Percentiles rank a stretch among this genome's conserved stretches.
phyloP scores from a whole-genome alignment of 2,888 invertebrate species.

The Mimas tiliae region DNA sequence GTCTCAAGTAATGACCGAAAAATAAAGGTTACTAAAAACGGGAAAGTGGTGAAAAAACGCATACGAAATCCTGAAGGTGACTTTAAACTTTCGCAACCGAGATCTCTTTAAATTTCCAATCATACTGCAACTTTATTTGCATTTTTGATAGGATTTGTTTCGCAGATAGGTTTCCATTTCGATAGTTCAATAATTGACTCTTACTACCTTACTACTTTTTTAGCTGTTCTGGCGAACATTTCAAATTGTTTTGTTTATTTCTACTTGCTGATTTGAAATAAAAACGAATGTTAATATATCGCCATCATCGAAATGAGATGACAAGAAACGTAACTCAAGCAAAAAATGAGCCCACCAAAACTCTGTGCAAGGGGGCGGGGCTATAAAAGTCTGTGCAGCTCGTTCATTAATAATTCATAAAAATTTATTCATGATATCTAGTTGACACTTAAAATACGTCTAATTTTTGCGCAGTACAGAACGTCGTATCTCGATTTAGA shows the following conservation, averaged over 20 bases:
- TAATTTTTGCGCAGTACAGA: too few relatives aligned
- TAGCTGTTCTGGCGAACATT: constrained; percentile 51
- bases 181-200: constrained; percentile 64
- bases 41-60: constrained; percentile 79
- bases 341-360: too few relatives aligned
- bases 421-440: too few relatives aligned
- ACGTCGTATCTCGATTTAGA: too few relatives aligned
- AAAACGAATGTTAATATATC: neutral
- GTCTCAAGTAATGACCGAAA: constrained; percentile 80
- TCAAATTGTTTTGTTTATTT: constrained; percentile 32
- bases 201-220: constrained; percentile 73
- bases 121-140: constrained; percentile 27
- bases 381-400: too few relatives aligned
- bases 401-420: too few relatives aligned
- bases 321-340: too few relatives aligned
- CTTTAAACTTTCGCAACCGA: constrained; percentile 36
- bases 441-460: too few relatives aligned
- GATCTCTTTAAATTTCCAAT: constrained; percentile 30
- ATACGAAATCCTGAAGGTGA: constrained; percentile 80
- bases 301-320: too few relatives aligned
- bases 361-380: too few relatives aligned
- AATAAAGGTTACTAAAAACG: constrained; percentile 79
- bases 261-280: neutral
- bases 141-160: constrained; percentile 35
- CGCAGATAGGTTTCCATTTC: constrained; percentile 45